Percentiles rank a stretch among this genome's conserved stretches.
phyloP scores from a whole-genome alignment of 2,797 vertebrate genomes.

The Fistularia commersonii region DNA sequence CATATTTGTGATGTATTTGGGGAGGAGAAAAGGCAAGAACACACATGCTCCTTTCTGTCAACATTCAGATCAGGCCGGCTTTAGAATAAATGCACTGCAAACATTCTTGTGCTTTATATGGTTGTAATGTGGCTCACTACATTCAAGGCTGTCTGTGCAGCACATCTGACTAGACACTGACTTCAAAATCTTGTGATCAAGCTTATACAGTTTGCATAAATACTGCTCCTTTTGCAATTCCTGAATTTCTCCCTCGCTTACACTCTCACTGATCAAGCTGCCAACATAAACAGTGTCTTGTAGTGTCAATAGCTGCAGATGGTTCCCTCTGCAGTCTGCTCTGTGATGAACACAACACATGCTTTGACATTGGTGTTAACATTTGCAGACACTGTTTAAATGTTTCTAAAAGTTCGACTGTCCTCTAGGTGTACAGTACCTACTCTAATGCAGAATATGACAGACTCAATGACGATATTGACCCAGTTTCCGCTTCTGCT shows the following conservation, averaged over 20 bases:
- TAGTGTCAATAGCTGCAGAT: constrained; percentile 46
- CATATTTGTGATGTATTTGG: constrained; percentile 34
- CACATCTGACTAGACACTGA: background rate
- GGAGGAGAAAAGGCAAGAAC: constrained; percentile 48
- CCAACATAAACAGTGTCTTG: constrained; percentile 38
- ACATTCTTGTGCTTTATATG: constrained; percentile 20
- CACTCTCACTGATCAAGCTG: constrained; percentile 26
- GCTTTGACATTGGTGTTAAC: background rate
- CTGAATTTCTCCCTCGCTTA: constrained; percentile 9
- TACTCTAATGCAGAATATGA: constrained; percentile 88
- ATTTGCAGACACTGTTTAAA: background rate
- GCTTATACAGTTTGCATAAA: constrained; percentile 10
- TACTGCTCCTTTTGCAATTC: background rate
- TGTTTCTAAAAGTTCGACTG: background rate
- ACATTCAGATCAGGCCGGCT: constrained; percentile 12
- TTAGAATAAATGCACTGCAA: constrained; percentile 13
- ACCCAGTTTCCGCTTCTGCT: constrained; percentile 88
- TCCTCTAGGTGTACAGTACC: constrained; percentile 82
- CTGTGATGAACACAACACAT: constrained; percentile 1
- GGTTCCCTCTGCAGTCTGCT: constrained; percentile 25
- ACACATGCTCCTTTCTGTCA: constrained; percentile 48
- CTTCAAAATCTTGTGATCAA: constrained; percentile 1
- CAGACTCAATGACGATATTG: constrained; percentile 85
- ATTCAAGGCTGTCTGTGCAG: background rate
- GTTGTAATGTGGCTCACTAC: constrained; percentile 1